phyloP scores from a whole-genome alignment of 2,113 vertebrate species.

The Coracopsis vasa region DNA sequence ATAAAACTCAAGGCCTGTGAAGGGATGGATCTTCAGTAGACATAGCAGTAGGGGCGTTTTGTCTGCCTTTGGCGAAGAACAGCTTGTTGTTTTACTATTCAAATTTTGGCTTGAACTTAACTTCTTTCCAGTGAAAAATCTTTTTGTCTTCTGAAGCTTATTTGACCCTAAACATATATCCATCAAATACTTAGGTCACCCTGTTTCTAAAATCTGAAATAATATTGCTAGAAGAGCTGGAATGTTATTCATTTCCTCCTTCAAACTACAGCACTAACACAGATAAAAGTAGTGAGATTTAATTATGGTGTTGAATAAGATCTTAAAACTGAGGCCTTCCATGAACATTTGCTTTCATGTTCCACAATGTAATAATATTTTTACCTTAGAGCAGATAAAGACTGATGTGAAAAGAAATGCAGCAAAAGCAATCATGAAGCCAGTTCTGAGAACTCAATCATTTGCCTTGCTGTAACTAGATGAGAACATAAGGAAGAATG shows the following conservation, averaged over 20 bases:
- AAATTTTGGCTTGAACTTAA: background rate
- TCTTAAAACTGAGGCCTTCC: background rate
- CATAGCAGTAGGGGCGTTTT: background rate
- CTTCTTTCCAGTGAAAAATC: background rate
- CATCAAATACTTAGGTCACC: background rate
- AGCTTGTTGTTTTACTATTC: background rate
- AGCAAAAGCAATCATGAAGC: background rate
- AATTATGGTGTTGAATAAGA: background rate
- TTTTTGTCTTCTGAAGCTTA: background rate
- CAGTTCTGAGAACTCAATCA: background rate
- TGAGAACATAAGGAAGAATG: background rate
- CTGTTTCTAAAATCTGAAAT: background rate
- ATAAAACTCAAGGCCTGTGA: background rate
- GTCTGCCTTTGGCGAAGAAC: background rate
- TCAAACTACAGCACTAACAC: background rate
- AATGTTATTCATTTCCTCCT: background rate
- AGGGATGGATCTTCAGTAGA: background rate
- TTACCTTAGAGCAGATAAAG: background rate
- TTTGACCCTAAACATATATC: background rate
- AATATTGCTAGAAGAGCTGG: background rate
- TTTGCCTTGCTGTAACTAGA: background rate
- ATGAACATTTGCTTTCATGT: background rate
- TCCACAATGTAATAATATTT: background rate
- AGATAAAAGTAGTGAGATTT: background rate
- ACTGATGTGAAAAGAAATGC: background rate